Evolutionary conservation across 37 sponge, comb jelly and placozoan genomes (phyloP), one percentile per base, ranked within the genome.

Genomic region (Ephydatia muelleri): DNA sequence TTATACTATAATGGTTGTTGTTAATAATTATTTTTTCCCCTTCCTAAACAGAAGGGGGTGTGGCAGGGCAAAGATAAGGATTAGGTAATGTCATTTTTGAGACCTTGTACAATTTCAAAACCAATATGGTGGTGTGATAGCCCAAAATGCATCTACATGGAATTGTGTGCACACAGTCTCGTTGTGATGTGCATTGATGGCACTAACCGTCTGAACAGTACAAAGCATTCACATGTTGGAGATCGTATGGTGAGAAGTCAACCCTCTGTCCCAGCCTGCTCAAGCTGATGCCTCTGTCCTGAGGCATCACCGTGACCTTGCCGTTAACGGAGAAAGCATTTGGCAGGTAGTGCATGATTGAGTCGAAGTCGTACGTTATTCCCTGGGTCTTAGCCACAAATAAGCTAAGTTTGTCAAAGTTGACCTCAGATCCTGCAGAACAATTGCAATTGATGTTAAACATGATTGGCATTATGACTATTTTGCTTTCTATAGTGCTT

Each of bases 341-440:
- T 32, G 86, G 70, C 65, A 76, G 29, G 78, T 94, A 94, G 78
- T 94, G 95, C 95, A 94, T 94, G 47, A 94, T 49, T n/a, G 95
- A 91, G 22, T 64, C 65, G 38, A 65, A 86, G 75, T 94, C 95
- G 80, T 94, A 94, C 36, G 65, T 74, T 3, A 94, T 67, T 1
- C 84, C 82, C 35, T 94, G 86, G 19, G 92, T 94, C 3, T 84
- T 91, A 2, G 84, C 84, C 38, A 86, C 36, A 1, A 36, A 8
- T 5, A 80, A 5, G 29, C 47, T 65, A 3, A 89, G 81, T 16
- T 39, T 88, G 3, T 79, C 84, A 83, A 94, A 94, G 36, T 94
- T 88, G 0, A 13, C 0, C 49, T 85, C 86, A 14, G 75, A 11
- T 32, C 93, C 93, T 92, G 78, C 25, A 78, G 27, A n/a, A 29